Evolutionary conservation across 2,797 vertebrate species (phyloP).

Genomic region (Potorous gilbertii): DNA sequence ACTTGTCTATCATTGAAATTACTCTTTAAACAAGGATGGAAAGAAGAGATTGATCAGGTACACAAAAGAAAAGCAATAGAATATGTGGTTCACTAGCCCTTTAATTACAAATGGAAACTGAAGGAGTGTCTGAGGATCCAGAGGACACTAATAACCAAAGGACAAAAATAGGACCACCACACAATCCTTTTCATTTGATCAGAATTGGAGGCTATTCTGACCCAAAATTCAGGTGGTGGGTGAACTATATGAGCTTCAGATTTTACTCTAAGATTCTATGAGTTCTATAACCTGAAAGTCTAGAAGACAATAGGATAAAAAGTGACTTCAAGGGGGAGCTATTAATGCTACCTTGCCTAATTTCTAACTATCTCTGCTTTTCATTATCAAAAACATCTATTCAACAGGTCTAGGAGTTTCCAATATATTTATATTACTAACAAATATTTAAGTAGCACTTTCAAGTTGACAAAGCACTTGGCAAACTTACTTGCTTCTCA

Average conservation of each 20-base stretch:
- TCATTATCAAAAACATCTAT: slow-evolving; percentile 59
- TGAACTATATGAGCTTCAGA: background rate
- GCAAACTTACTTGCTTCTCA: too few relatives aligned
- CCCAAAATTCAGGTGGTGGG: background rate
- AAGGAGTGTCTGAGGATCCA: background rate
- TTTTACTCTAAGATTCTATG: background rate
- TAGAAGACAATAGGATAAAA: background rate
- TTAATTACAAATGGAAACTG: background rate
- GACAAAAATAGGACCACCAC: background rate
- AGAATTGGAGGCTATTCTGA: background rate
- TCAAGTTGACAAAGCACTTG: too few relatives aligned
- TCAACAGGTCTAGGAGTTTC: slow-evolving; percentile 26
- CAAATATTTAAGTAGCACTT: slow-evolving; percentile 21
- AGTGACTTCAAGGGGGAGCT: background rate
- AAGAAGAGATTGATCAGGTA: background rate
- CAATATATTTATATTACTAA: slow-evolving; percentile 37
- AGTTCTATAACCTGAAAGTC: background rate
- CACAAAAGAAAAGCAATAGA: background rate
- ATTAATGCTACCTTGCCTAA: background rate
- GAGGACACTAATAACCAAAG: background rate
- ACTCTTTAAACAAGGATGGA: too few relatives aligned
- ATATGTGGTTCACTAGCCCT: background rate
- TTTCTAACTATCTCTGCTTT: slow-evolving; percentile 33
- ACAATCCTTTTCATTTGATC: background rate
- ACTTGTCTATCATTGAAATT: background rate